phyloP scores from a whole-genome alignment of 2,113 vertebrate species.

The Crypturellus undulatus region DNA sequence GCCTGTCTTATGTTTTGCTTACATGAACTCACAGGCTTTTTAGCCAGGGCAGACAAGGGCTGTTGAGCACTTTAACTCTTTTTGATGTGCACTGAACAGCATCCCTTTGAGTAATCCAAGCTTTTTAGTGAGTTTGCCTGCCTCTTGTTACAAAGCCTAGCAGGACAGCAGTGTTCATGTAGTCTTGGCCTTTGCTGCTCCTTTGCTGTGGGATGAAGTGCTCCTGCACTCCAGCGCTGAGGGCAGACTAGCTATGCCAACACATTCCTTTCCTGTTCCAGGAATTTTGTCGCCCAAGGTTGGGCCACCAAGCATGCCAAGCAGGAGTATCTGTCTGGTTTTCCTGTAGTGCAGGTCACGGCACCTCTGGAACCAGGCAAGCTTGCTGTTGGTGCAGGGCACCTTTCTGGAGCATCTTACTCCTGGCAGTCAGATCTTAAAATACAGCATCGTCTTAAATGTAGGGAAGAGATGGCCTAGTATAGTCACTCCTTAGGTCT shows the following conservation, averaged over 20 bases:
- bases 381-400: not conserved
- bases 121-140: not conserved
- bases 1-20: not conserved
- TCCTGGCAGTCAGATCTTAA: not conserved
- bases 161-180: not conserved
- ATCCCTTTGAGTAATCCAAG: not conserved
- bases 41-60: no score
- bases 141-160: not conserved
- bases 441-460: not conserved
- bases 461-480: not conserved
- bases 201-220: not conserved
- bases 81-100: not conserved
- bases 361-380: not conserved
- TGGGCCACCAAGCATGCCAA: not conserved
- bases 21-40: not conserved
- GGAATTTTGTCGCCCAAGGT: not conserved
- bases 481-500: rapidly evolving
- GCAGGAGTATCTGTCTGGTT: not conserved
- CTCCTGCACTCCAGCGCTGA: not conserved
- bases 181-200: not conserved
- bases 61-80: not conserved
- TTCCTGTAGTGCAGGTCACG: not conserved
- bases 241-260: not conserved
- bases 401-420: not conserved
- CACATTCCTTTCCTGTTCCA: not conserved